Conservation (phyloP, 1,140 invertebrate species). For the Drosophila rufa region DNA sequence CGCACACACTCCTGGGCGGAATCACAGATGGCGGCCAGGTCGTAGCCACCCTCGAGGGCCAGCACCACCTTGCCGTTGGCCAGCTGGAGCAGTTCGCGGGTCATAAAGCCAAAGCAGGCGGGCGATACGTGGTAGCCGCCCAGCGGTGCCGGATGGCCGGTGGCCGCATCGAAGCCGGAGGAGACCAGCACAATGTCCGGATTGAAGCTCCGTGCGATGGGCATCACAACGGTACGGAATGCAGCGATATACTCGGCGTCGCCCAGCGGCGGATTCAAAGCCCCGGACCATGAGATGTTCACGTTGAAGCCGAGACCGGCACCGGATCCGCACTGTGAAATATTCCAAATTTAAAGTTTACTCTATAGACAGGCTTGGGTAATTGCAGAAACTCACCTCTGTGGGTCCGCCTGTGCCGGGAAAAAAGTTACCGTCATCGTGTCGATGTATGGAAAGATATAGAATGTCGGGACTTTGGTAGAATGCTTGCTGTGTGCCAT, state of each 20-base stretch:
- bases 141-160: conserved; percentile 96
- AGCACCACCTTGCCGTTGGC: conserved; percentile 95
- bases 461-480: conserved; percentile 97
- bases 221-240: conserved; percentile 96
- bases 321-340: conserved; percentile 91
- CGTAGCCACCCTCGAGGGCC: conserved; percentile 98
- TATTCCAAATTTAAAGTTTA: too few species aligned
- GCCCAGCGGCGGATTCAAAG: conserved; percentile 95
- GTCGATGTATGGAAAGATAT: conserved; percentile 98
- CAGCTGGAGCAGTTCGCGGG: conserved; percentile 95
- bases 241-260: conserved; percentile 99
- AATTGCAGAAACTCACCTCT: conserved; percentile 87
- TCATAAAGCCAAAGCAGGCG: conserved; percentile 98
- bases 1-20: conserved; percentile 98
- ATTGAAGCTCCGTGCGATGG: conserved; percentile 96
- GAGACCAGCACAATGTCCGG: conserved; percentile 98
- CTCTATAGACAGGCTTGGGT: not conserved
- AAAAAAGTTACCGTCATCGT: conserved; percentile 99
- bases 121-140: conserved; percentile 97
- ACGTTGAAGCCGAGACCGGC: conserved; percentile 98
- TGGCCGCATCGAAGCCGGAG: conserved; percentile 98
- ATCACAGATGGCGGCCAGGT: conserved; percentile 98
- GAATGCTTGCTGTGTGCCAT: conserved; percentile 99
- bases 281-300: conserved; percentile 98
- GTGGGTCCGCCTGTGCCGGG: conserved; percentile 97